A percentile compares a stretch with the other conserved stretches of the same genome.
Evolutionary conservation across 2,797 vertebrate species (phyloP).

Genomic region (Myiothlypis coronata): DNA sequence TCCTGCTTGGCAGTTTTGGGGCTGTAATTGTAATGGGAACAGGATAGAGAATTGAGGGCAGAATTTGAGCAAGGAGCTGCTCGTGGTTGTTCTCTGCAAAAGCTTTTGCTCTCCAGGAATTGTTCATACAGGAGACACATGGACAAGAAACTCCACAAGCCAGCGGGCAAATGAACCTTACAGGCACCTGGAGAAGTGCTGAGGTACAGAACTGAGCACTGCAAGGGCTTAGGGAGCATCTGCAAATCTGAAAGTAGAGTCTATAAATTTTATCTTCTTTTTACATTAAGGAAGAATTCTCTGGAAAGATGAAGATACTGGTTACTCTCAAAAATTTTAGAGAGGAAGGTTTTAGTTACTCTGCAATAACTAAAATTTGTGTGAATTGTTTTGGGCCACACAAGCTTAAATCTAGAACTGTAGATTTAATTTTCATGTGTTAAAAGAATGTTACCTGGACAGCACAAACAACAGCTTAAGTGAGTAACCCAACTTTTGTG

Average conservation of each 20-base stretch:
- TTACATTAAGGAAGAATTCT: background rate
- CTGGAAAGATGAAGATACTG: background rate
- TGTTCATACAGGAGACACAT: background rate
- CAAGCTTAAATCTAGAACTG: background rate
- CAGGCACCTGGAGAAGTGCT: background rate
- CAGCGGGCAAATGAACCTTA: background rate
- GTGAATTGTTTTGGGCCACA: background rate
- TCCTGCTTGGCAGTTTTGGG: background rate
- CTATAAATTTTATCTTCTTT: background rate
- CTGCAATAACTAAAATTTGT: background rate
- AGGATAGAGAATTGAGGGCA: background rate
- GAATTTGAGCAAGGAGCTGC: background rate
- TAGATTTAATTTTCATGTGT: background rate
- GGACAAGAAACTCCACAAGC: background rate
- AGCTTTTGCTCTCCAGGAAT: background rate
- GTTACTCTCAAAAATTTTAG: background rate
- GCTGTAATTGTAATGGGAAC: background rate
- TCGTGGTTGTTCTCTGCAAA: background rate
- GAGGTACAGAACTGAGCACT: background rate
- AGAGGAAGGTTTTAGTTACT: background rate
- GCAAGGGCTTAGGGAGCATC: background rate
- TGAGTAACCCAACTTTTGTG: background rate
- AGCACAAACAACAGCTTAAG: background rate
- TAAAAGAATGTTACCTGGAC: background rate
- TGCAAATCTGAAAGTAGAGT: background rate